Evolutionary conservation across 2,888 invertebrate genomes (phyloP), one percentile per base, ranked within the genome.

Genomic region (Notodonta ziczac): DNA sequence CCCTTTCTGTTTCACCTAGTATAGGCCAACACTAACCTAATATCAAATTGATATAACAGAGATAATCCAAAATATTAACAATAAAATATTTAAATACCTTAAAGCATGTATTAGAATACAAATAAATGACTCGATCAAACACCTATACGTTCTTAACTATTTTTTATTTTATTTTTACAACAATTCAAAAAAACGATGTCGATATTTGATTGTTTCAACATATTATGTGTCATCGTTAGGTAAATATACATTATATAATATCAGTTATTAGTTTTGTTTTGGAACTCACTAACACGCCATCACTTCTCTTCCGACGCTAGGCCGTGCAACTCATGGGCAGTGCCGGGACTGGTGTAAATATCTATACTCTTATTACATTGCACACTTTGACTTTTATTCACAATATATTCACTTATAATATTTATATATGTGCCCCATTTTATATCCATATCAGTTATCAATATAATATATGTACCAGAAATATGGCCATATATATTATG

Each of bases 321-420:
- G 97, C 97, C 94, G 97, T 97, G 97, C 97, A 97, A 96, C 96
- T 97, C 89, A 97, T 97, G 97, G 97, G 97, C 95, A 96, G 97
- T 95, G 96, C 96, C 94, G 97, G 97, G 95, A 95, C 96, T 94
- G 96, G 96, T 96, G 97, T 97, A 97, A 97, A 96, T 97, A 97
- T 96, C 81, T 82, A 75, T 73, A 81, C 76, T 82, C 75, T 89
- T 89, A 86, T 88, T 91, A 88, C 88, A 87, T 86, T 90, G 92
- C 90, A 92, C 92, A 90, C 85, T 89, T 87, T 87, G 77, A 84
- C 77, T 82, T 80, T 80, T 83, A 77, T 80, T 81, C 83, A 85
- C 86, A 74, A 82, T 69, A 32, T 12, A 58, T 56, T 39, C 56
- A 62, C 40, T 39, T 46, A 61, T 58, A 54, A 24, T 52, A 53